Base-by-base conservation (phyloP, 2,888 invertebrate genomes). In the Ptilodon capucinus region DNA sequence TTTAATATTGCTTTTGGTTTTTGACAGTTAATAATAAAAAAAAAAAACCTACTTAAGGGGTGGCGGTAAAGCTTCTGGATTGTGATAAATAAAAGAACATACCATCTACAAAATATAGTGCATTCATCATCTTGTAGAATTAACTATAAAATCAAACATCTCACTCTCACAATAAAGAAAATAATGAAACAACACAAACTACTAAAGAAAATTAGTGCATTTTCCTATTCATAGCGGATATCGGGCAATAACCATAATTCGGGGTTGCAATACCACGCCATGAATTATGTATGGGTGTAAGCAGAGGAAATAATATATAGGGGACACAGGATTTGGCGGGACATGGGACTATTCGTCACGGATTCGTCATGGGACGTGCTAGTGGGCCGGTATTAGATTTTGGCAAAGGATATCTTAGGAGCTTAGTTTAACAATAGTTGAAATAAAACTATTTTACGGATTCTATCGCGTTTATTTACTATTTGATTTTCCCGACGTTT, bases 301-400 rank as follows among this genome's bases (percentile, higher is more conserved):
- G 55, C 53, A 63, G 62, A 52, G 65, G 60, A 68, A 81, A 84
- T 83, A 81, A 83, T 79, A 78, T 76, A 75, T 71, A 44, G 56
- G 55, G 68, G 69, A 54, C 44, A 51, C 40, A 58, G 76, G 78
- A 75, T 79, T 78, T 72, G 64, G 65, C 53, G 64, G 64, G 76
- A 71, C 71, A 64, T 66, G 63, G 72, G 75, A 72, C 76, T 77
- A 88, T 89, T 84, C 87, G 88, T 86, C 84, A 77, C 80, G 81
- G 78, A 79, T 81, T 77, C 84, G 80, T 77, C 75, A 67, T 79
- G 76, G 75, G 58, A 56, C 68, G 61, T 28, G 28, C n/a, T 28
- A 28, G 28, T 28, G 8, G 3, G 11, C 28, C 2, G 4, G 28
- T 4, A 28, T 28, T 28, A 28, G 11, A 2, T 28, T 28, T 28